Evolutionary conservation across 2,113 vertebrate species (phyloP).

Genomic region (Dryoscopus gambensis): DNA sequence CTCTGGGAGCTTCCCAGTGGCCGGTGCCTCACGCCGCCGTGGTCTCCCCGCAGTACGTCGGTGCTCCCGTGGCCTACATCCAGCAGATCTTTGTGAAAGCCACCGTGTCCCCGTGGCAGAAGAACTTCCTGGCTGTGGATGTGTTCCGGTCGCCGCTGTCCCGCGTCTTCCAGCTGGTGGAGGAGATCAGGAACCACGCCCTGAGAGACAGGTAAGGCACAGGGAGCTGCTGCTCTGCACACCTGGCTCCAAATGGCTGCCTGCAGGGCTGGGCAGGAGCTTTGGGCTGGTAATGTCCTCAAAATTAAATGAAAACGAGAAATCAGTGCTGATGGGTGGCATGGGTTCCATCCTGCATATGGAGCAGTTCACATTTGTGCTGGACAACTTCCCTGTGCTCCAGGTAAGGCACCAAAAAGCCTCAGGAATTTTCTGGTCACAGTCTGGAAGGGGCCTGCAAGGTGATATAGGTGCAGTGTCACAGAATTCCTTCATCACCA

Average conservation of each 20-base stretch:
- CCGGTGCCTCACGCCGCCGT: fast-evolving
- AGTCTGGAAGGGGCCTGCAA: not conserved
- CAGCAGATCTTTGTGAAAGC: slow-evolving; percentile 97
- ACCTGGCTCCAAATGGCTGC: not conserved
- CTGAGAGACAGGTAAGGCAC: slow-evolving; percentile 81
- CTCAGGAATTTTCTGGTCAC: no score
- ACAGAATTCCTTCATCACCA: not conserved
- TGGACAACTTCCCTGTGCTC: not conserved
- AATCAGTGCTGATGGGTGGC: not conserved
- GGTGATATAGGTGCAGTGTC: not conserved
- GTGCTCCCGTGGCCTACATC: slow-evolving; percentile 92
- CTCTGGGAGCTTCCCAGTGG: not conserved
- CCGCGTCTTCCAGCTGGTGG: slow-evolving; percentile 88
- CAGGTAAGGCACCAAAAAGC: no score
- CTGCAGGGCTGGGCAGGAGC: not conserved
- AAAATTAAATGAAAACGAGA: no score
- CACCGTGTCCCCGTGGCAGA: slow-evolving; percentile 93
- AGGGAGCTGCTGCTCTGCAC: not conserved
- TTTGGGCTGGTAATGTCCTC: not conserved
- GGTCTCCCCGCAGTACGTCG: slow-evolving; percentile 78
- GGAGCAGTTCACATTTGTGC: not conserved
- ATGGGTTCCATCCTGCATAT: fast-evolving
- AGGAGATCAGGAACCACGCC: slow-evolving; percentile 92
- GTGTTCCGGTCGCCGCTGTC: slow-evolving; percentile 90
- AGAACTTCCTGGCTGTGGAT: slow-evolving; percentile 88